Evolutionary conservation across 2,113 vertebrate genomes (phyloP).

Genomic region (Tyto alba): DNA sequence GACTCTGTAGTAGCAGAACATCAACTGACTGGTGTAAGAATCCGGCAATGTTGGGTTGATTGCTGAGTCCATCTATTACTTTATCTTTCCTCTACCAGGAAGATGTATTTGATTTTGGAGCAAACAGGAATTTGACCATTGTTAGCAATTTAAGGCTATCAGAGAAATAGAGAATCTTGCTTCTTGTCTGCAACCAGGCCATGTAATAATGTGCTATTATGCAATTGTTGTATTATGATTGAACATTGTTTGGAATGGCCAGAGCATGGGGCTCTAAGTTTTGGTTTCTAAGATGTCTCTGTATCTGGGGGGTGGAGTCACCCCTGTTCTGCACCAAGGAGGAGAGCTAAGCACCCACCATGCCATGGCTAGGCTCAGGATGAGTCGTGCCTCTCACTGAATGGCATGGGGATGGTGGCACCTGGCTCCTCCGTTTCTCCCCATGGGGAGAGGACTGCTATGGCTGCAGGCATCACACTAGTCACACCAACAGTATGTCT

Average conservation of each 20-base stretch:
- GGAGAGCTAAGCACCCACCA: neutral
- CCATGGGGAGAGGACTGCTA: neutral
- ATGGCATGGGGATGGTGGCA: neutral
- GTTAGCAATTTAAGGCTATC: neutral
- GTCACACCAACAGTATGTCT: neutral
- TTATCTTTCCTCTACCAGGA: neutral
- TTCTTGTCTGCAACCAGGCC: neutral
- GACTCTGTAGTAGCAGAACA: neutral
- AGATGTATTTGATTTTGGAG: neutral
- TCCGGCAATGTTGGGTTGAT: neutral
- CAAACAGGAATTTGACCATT: neutral
- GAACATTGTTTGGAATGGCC: neutral
- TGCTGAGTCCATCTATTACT: neutral
- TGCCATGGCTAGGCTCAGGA: neutral
- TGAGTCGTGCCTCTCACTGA: neutral
- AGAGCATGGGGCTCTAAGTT: neutral
- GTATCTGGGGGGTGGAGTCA: neutral
- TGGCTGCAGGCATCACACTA: neutral
- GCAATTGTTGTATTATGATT: neutral
- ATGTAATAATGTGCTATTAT: neutral
- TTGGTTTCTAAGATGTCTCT: neutral
- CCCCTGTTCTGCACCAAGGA: neutral
- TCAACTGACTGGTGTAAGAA: neutral
- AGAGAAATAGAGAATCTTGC: neutral
- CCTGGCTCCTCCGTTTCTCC: neutral